These are phyloP conservation scores for Mus caroli DNA, from an alignment of 2,797 vertebrate genomes.

Conservation along the genomic window DNA sequence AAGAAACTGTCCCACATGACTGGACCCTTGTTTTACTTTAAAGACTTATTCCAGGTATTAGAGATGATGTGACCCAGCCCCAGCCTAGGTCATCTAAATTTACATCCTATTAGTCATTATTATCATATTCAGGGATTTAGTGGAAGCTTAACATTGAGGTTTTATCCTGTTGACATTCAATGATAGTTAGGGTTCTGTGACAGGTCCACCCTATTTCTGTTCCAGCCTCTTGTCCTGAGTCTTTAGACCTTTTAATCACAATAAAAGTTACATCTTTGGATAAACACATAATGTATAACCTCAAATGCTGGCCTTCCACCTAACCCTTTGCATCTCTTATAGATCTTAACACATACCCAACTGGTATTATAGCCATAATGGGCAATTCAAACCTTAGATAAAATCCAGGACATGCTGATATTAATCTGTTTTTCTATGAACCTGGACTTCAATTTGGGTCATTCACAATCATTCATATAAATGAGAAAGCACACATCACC, in stretches of 20 bases:
- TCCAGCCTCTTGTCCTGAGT: not conserved
- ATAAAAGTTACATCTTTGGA: not conserved
- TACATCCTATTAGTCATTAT: not conserved
- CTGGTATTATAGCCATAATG: not conserved
- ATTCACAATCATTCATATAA: not conserved
- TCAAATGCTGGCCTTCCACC: not conserved
- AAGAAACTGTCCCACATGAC: not conserved
- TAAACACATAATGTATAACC: not conserved
- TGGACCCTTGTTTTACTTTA: not conserved
- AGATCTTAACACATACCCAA: not conserved
- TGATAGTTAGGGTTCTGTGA: not conserved
- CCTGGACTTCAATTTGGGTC: not conserved
- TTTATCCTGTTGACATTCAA: slow-evolving; percentile 4
- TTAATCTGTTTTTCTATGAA: slow-evolving; percentile 25
- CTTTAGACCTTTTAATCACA: slow-evolving; percentile 10
- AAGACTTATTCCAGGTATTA: not conserved
- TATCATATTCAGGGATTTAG: not conserved
- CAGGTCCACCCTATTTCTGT: not conserved
- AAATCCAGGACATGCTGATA: not conserved
- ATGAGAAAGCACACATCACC: not conserved
- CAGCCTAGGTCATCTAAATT: not conserved
- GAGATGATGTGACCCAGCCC: not conserved
- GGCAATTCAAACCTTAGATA: slow-evolving; percentile 10
- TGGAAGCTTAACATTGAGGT: not conserved
- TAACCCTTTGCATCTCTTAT: not conserved